These are phyloP conservation scores for Pteropus alecto DNA, from an alignment of 2,113 vertebrate species.

Conservation along the genomic window DNA sequence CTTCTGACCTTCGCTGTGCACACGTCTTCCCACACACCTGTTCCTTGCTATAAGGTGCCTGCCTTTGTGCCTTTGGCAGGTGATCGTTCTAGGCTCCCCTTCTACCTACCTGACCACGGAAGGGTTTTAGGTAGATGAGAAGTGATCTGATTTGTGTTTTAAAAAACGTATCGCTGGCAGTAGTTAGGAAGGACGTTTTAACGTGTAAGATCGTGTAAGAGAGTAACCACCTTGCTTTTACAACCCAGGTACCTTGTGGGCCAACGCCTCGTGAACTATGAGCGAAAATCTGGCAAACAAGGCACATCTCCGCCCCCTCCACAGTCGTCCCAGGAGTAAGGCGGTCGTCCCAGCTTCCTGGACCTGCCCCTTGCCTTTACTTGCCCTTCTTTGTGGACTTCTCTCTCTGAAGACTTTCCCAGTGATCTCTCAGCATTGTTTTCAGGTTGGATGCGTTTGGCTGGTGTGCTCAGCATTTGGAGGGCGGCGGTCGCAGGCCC, in stretches of 20 bases:
- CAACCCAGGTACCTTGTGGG: constrained; percentile 95
- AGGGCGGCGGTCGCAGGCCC: constrained; percentile 77
- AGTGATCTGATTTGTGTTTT: neutral
- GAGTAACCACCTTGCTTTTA: constrained; percentile 49
- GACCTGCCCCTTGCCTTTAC: constrained; percentile 81
- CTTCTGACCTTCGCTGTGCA: neutral
- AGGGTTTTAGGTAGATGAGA: neutral
- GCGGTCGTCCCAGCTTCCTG: constrained; percentile 76
- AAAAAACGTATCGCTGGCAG: neutral
- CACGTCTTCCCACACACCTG: neutral
- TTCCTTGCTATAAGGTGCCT: neutral
- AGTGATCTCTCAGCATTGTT: constrained; percentile 81
- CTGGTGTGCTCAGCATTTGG: constrained; percentile 81
- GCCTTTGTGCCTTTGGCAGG: neutral
- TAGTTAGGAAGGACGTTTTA: neutral
- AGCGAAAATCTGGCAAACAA: constrained; percentile 92
- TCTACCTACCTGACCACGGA: neutral
- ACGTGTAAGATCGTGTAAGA: neutral
- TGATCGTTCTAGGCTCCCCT: neutral
- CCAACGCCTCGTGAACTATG: constrained; percentile 98
- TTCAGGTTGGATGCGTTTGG: constrained; percentile 75
- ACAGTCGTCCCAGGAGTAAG: constrained; percentile 90
- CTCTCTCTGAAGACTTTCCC: constrained; percentile 80
- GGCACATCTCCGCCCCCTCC: constrained; percentile 85
- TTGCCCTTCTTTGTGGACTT: constrained; percentile 83